Evolutionary conservation across 2,797 vertebrate species (phyloP).

Genomic region (Acrossocheilus fasciatus): DNA sequence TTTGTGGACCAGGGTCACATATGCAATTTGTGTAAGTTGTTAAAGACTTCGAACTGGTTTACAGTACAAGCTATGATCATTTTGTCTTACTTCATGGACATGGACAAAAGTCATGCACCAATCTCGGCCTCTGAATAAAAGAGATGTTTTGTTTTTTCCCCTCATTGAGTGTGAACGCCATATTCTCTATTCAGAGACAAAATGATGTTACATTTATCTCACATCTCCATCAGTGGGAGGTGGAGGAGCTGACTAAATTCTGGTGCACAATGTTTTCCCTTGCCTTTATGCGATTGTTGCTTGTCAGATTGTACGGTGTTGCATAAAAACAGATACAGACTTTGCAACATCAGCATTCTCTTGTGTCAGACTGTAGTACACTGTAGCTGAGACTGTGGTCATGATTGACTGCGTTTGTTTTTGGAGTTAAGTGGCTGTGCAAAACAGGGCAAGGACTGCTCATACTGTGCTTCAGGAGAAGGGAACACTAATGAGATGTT

Average conservation of each 20-base stretch:
- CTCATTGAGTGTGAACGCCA: neutral
- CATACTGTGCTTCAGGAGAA: neutral
- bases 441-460: neutral
- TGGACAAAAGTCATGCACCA: too few species aligned
- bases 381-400: neutral
- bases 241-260: neutral
- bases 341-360: neutral
- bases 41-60: too few species aligned
- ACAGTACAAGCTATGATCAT: neutral
- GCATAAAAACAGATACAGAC: neutral
- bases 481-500: neutral
- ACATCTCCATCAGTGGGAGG: neutral
- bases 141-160: neutral
- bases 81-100: neutral
- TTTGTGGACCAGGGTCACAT: too few species aligned
- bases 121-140: too few species aligned
- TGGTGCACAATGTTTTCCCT: too few species aligned
- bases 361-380: neutral
- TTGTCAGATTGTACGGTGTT: neutral
- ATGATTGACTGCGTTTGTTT: neutral
- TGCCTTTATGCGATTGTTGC: neutral
- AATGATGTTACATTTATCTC: neutral
- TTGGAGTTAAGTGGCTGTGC: neutral
- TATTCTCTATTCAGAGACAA: neutral
- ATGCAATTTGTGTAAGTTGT: neutral